Conservation (phyloP, 2,888 invertebrate species). For the Cheiracanthium punctorium region DNA sequence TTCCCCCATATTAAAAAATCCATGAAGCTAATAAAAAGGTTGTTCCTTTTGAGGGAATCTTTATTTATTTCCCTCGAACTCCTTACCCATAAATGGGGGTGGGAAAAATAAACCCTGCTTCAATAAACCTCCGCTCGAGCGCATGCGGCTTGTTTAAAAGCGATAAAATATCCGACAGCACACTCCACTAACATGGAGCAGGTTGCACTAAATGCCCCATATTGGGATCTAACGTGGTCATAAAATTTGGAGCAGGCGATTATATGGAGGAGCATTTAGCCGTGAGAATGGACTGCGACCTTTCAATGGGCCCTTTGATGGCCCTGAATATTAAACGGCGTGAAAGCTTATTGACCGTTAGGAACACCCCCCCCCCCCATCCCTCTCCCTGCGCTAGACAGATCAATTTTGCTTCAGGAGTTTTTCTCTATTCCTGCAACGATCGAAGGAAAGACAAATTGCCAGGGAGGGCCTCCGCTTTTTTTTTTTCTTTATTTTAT, state of each 20-base stretch:
- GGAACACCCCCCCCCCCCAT: conserved; percentile 28
- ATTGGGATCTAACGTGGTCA: conserved; percentile 54
- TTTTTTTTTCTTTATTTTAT: conserved; percentile 19
- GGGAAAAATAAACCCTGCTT: conserved; percentile 43
- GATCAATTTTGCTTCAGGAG: conserved; percentile 58
- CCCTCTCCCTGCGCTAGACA: conserved; percentile 25
- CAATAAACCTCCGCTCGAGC: conserved; percentile 45
- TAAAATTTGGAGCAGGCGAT: conserved; percentile 56
- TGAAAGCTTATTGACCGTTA: conserved; percentile 66
- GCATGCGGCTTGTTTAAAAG: conserved; percentile 65
- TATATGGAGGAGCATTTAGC: conserved; percentile 18
- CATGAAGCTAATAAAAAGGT: conserved; percentile 22
- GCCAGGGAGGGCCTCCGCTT: conserved; percentile 28
- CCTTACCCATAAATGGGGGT: conserved; percentile 23
- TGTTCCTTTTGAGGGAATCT: conserved; percentile 25
- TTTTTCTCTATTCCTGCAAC: conserved; percentile 23
- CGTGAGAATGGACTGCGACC: conserved; percentile 53
- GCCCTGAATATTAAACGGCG: conserved; percentile 65
- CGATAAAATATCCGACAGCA: conserved; percentile 62
- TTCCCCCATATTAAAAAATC: conserved; percentile 18
- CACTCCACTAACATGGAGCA: conserved; percentile 42
- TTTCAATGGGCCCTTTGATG: conserved; percentile 52
- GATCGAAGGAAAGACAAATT: conserved; percentile 50
- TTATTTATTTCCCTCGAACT: conserved; percentile 43
- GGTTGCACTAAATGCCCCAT: conserved; percentile 59